These are phyloP conservation scores for Tachina fera DNA, from an alignment of 2,888 invertebrate genomes.

Conservation along the genomic window DNA sequence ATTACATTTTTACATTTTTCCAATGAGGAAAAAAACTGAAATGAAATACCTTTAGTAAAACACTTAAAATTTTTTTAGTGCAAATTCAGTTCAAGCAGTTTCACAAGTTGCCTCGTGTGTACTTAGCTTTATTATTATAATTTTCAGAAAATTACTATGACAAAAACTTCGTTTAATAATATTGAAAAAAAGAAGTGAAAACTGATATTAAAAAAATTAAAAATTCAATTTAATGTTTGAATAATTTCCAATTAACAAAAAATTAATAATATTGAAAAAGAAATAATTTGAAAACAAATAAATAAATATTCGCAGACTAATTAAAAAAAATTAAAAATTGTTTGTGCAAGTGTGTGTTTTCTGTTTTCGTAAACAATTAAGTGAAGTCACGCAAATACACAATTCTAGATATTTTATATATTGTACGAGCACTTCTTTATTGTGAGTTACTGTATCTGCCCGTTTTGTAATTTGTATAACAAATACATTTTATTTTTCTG, in stretches of 20 bases:
- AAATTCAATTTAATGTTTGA: background rate
- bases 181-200: too few relatives aligned
- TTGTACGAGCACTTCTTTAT: background rate
- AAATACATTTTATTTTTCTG: background rate
- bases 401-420: background rate
- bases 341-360: conserved; percentile 1
- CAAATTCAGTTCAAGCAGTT: too few relatives aligned
- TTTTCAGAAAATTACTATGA: too few relatives aligned
- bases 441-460: background rate
- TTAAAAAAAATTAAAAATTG: background rate
- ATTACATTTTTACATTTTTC: too few relatives aligned
- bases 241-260: background rate
- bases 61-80: too few relatives aligned
- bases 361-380: conserved; percentile 9
- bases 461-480: conserved; percentile 1
- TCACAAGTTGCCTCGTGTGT: too few relatives aligned
- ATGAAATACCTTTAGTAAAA: too few relatives aligned
- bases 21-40: too few relatives aligned
- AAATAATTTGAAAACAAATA: background rate
- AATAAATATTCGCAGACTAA: background rate
- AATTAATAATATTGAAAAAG: background rate
- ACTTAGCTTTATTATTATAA: too few relatives aligned
- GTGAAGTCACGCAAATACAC: background rate
- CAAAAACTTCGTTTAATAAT: too few relatives aligned
- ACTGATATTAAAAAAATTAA: too few relatives aligned